Conservation (phyloP, 2,113 vertebrate species). For the Neofelis nebulosa region DNA sequence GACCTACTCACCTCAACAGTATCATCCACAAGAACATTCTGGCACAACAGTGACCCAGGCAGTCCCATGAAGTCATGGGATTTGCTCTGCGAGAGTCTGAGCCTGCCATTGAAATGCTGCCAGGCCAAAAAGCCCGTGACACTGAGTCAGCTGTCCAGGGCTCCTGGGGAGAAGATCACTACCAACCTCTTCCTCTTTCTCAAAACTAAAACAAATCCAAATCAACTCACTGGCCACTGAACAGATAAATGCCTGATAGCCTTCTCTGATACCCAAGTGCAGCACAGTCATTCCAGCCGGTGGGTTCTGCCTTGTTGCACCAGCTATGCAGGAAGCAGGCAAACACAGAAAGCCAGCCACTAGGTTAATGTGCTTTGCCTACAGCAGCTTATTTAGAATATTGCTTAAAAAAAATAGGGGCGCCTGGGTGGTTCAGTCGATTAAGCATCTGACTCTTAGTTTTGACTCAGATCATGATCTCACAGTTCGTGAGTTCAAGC, state of each 20-base stretch:
- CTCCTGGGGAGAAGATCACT: not conserved
- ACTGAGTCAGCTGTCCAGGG: slow-evolving; percentile 56
- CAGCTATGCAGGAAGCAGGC: not conserved
- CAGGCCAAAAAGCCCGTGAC: slow-evolving; percentile 41
- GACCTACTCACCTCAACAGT: not conserved
- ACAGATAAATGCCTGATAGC: not conserved
- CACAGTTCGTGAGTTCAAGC: too few relatives aligned
- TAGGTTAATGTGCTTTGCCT: not conserved
- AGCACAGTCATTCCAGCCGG: not conserved
- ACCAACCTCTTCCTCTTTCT: slow-evolving; percentile 20
- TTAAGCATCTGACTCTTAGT: too few relatives aligned
- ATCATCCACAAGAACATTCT: not conserved
- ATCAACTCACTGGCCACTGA: not conserved
- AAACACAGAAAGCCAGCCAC: not conserved
- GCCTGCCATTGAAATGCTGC: not conserved
- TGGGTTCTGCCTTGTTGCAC: not conserved
- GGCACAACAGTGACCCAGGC: not conserved
- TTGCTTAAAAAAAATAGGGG: too few relatives aligned
- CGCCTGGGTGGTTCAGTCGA: too few relatives aligned
- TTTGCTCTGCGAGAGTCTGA: not conserved
- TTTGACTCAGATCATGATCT: too few relatives aligned
- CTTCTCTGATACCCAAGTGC: not conserved
- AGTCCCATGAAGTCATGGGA: slow-evolving; percentile 31
- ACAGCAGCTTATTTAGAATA: not conserved
- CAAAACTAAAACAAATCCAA: not conserved